These are phyloP conservation scores for Microtus ochrogaster DNA, from an alignment of 2,113 vertebrate species.

Conservation along the genomic window DNA sequence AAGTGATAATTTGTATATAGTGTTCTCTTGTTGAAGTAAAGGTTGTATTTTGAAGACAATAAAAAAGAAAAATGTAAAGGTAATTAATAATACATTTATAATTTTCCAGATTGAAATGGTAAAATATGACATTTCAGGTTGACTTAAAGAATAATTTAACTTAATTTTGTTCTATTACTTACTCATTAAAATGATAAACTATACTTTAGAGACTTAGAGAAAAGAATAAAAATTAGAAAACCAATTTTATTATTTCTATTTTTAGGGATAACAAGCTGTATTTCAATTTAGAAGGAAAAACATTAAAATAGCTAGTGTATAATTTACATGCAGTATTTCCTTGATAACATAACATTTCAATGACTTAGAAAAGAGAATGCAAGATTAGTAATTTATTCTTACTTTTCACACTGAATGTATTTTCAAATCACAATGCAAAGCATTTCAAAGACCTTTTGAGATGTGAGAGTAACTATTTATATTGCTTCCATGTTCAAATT, in stretches of 20 bases:
- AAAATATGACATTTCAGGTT: neutral
- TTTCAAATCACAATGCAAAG: constrained; percentile 2
- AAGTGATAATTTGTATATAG: neutral
- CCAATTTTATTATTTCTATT: constrained; percentile 20
- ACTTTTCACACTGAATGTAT: neutral
- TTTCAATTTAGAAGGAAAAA: constrained; percentile 16
- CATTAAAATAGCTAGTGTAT: neutral
- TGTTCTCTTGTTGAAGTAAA: constrained; percentile 7
- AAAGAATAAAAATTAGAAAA: neutral
- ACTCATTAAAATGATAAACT: neutral
- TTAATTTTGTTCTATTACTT: neutral
- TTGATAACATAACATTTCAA: constrained; percentile 23
- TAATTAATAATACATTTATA: constrained; percentile 6
- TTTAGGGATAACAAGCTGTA: neutral
- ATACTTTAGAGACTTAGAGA: neutral
- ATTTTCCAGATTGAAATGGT: constrained; percentile 20
- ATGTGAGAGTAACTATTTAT: neutral
- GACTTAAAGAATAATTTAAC: neutral
- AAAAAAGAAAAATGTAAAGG: constrained; percentile 3
- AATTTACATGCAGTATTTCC: neutral
- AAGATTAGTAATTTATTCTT: constrained; percentile 1
- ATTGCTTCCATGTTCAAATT: constrained; percentile 20
- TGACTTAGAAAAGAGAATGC: neutral
- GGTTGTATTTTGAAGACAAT: constrained; percentile 20
- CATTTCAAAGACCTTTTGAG: constrained; percentile 12